These are phyloP conservation scores for Cabera pusaria DNA, from an alignment of 2,888 invertebrate genomes.

Conservation along the genomic window DNA sequence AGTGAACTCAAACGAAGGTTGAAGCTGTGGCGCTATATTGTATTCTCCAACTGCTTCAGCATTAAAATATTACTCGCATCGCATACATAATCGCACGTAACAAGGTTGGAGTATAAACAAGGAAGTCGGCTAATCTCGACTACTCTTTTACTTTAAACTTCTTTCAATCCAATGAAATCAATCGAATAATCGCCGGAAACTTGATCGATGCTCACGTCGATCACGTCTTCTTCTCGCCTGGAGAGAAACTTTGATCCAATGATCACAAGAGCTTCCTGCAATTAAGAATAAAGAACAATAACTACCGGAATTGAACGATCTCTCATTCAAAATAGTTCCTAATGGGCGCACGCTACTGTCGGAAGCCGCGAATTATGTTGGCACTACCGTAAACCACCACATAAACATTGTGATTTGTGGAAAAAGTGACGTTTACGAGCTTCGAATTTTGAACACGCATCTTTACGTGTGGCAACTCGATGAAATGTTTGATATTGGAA, in stretches of 20 bases:
- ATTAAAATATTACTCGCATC: constrained; percentile 26
- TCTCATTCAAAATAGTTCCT: constrained; percentile 47
- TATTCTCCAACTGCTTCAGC: constrained; percentile 27
- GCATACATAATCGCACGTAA: constrained; percentile 28
- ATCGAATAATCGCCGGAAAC: constrained; percentile 49
- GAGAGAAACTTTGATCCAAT: constrained; percentile 34
- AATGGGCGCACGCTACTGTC: constrained; percentile 51
- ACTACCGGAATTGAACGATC: constrained; percentile 49
- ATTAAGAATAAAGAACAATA: constrained; percentile 39
- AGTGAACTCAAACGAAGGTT: constrained; percentile 21
- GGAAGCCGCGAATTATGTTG: constrained; percentile 53
- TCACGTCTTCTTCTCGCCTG: constrained; percentile 33
- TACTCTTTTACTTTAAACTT: constrained; percentile 23
- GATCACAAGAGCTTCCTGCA: constrained; percentile 57
- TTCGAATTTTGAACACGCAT: constrained; percentile 22
- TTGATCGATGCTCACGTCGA: constrained; percentile 36
- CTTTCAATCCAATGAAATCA: constrained; percentile 36
- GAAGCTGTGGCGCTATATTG: constrained; percentile 16
- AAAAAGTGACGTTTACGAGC: constrained; percentile 19
- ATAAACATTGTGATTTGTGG: constrained; percentile 24
- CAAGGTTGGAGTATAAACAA: constrained; percentile 32
- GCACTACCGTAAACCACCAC: constrained; percentile 32
- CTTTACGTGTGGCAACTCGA: constrained; percentile 13
- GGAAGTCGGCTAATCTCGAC: constrained; percentile 27
- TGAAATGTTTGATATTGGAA: constrained; percentile 10